These are phyloP conservation scores for Globodera rostochiensis DNA, from an alignment of 1,140 invertebrate genomes.

Conservation along the genomic window DNA sequence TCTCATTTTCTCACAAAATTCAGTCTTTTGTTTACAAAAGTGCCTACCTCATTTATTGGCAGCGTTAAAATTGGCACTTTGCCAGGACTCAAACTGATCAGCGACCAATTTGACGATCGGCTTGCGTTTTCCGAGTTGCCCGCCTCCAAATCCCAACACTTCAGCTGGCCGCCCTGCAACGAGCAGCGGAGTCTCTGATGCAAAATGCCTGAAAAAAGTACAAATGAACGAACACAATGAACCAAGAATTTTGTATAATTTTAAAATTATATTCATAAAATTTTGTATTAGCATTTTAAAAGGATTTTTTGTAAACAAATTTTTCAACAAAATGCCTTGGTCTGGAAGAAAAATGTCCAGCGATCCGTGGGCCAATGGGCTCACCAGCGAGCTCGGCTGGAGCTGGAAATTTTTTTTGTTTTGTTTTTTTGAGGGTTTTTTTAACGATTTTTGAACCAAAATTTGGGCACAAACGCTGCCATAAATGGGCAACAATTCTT, in stretches of 20 bases:
- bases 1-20: too few species aligned
- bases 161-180: conserved; percentile 21
- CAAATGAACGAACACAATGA: too few species aligned
- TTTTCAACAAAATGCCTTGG: not conserved
- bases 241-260: too few species aligned
- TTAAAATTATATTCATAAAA: too few species aligned
- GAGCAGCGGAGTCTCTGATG: conserved; percentile 15
- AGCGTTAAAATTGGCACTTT: conserved; percentile 12
- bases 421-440: not conserved
- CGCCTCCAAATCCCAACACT: conserved; percentile 15
- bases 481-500: conserved; percentile 22
- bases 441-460: not conserved
- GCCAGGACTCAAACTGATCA: not conserved
- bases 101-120: not conserved
- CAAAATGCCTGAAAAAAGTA: conserved; percentile 12
- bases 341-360: conserved; percentile 25
- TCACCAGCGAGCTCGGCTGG: conserved; percentile 17
- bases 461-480: conserved; percentile 26
- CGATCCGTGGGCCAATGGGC: conserved; percentile 19
- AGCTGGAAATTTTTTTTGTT: not conserved
- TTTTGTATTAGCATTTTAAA: too few species aligned
- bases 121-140: not conserved
- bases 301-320: too few species aligned
- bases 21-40: not conserved
- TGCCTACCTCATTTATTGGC: conserved; percentile 14